These are phyloP conservation scores for Ginglymostoma cirratum DNA, from an alignment of 2,113 vertebrate genomes.

Conservation along the genomic window DNA sequence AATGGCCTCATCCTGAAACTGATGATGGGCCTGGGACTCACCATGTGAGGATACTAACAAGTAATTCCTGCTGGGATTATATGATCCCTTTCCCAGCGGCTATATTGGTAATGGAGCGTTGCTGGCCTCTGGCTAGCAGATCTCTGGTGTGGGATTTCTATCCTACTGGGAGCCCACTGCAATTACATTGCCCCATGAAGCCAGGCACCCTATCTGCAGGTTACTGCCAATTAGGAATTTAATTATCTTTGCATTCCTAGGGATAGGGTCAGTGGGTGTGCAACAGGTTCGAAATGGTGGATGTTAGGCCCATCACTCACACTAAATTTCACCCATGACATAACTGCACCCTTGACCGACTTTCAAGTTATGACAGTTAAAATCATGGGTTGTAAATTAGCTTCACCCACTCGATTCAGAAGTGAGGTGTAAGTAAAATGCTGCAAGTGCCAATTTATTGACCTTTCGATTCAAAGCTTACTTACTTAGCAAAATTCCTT, in stretches of 20 bases:
- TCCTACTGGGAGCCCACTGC: no score
- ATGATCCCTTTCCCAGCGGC: no score
- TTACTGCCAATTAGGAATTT: no score
- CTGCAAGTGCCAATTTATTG: background rate
- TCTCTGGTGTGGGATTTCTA: no score
- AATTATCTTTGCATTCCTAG: no score
- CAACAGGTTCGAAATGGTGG: background rate
- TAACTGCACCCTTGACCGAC: background rate
- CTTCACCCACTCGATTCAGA: background rate
- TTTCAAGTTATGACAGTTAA: background rate
- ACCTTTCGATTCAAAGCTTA: background rate
- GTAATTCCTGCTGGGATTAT: background rate
- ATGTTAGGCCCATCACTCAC: background rate
- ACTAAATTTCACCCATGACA: background rate
- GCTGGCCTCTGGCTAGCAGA: no score
- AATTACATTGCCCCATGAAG: no score
- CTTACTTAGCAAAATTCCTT: slow-evolving; percentile 1
- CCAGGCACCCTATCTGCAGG: no score
- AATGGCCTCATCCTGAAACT: no score
- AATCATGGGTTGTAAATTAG: background rate
- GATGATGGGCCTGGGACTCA: no score
- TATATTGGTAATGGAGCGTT: no score
- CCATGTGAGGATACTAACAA: background rate
- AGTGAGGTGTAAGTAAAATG: background rate
- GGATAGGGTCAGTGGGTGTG: background rate